phyloP scores from a whole-genome alignment of 2,888 invertebrate species.

The Nomada ferruginata region DNA sequence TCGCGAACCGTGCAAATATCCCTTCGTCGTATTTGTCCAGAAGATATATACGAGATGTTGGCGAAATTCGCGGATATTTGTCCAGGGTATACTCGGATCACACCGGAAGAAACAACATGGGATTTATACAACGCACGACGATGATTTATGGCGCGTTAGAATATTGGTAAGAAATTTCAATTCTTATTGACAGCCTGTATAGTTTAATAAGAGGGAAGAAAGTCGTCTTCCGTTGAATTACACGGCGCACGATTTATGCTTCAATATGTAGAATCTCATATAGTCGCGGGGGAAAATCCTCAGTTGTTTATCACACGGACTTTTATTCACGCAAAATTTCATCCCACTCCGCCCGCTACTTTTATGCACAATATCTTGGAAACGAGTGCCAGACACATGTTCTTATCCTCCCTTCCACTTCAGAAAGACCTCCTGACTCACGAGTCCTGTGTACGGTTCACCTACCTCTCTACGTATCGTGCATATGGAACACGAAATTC shows the following conservation, averaged over 20 bases:
- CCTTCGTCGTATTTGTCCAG: slow-evolving; percentile 54
- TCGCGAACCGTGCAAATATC: slow-evolving; percentile 61
- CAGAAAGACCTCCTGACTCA: background rate
- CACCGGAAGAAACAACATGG: background rate
- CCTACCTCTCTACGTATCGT: background rate
- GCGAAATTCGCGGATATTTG: slow-evolving; percentile 16
- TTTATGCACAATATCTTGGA: slow-evolving; percentile 8
- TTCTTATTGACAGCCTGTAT: background rate
- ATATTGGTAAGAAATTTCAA: too few relatives aligned
- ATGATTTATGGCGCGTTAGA: background rate
- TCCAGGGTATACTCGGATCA: background rate
- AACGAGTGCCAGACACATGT: slow-evolving; percentile 5
- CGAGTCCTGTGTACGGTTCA: too few relatives aligned
- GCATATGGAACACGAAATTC: background rate
- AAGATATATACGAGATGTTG: slow-evolving; percentile 1
- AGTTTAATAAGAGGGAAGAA: background rate
- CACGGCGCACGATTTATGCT: background rate
- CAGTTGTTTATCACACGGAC: background rate
- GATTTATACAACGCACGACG: background rate
- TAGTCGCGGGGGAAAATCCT: background rate
- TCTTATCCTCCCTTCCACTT: background rate
- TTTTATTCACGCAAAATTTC: slow-evolving; percentile 27
- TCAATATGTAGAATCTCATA: background rate
- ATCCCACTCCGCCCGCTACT: background rate
- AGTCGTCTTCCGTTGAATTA: background rate